These are phyloP conservation scores for Antechinus flavipes DNA, from an alignment of 2,113 vertebrate genomes.

Conservation along the genomic window DNA sequence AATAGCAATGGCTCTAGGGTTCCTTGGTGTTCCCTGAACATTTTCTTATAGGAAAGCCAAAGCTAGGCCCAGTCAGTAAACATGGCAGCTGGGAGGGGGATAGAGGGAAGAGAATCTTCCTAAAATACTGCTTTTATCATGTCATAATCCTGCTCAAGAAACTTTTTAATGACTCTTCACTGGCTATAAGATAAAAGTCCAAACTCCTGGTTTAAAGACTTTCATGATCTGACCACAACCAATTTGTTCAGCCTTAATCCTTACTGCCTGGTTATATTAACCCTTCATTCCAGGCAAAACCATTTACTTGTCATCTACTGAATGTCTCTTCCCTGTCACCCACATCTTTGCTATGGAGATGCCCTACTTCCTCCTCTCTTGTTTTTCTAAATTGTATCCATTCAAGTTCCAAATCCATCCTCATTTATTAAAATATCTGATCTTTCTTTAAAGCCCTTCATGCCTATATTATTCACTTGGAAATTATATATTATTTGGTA, in stretches of 20 bases:
- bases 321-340: neutral
- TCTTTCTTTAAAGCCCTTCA: constrained; percentile 11
- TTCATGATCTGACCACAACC: neutral
- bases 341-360: neutral
- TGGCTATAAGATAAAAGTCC: constrained; percentile 16
- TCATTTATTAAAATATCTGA: neutral
- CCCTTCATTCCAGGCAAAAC: neutral
- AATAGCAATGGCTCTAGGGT: neutral
- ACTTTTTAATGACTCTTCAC: neutral
- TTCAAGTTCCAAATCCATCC: constrained; percentile 24
- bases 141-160: neutral
- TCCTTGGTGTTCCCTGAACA: constrained; percentile 53
- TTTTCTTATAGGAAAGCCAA: constrained; percentile 60
- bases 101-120: neutral
- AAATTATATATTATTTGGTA: constrained; percentile 6
- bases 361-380: neutral
- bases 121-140: neutral
- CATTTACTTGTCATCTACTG: neutral
- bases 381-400: constrained; percentile 4
- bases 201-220: neutral
- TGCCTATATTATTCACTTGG: neutral
- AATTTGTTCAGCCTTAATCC: neutral
- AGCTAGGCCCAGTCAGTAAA: constrained; percentile 68
- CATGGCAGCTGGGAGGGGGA: constrained; percentile 76
- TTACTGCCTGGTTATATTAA: neutral